Conservation (phyloP, 2,797 vertebrate species). For the Ciconia nigra region DNA sequence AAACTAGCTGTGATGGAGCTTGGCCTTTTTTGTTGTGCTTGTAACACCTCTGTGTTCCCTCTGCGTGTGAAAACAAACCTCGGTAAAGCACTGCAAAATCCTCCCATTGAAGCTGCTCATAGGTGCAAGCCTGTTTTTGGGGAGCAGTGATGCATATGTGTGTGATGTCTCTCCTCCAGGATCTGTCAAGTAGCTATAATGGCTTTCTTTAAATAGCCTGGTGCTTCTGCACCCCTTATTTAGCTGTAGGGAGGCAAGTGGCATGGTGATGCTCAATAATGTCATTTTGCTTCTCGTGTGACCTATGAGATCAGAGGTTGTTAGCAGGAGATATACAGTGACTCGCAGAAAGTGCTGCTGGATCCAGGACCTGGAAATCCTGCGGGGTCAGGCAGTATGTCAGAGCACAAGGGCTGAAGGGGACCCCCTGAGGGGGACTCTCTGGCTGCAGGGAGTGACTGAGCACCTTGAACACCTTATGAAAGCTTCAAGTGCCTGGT, state of each 20-base stretch:
- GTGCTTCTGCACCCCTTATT: conserved; percentile 6
- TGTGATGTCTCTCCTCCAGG: not conserved
- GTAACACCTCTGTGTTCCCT: not conserved
- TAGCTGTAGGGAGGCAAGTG: not conserved
- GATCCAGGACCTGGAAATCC: not conserved
- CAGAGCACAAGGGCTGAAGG: not conserved
- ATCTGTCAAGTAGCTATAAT: not conserved
- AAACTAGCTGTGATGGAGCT: not conserved
- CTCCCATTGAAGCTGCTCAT: not conserved
- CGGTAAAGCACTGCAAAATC: not conserved
- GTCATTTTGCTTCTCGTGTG: conserved; percentile 46
- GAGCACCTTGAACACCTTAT: not conserved
- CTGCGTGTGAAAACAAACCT: not conserved
- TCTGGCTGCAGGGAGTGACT: not conserved
- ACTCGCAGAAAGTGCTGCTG: not conserved
- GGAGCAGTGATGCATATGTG: not conserved
- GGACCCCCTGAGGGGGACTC: not conserved
- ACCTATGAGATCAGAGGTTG: conserved; percentile 42
- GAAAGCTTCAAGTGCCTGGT: not conserved
- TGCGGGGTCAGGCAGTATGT: not conserved
- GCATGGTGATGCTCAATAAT: conserved; percentile 13
- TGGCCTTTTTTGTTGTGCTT: not conserved
- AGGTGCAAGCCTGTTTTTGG: not conserved
- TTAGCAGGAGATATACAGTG: not conserved
- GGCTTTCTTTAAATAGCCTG: conserved; percentile 25